phyloP scores from a whole-genome alignment of 2,888 invertebrate genomes.

The Oscheius sp. region DNA sequence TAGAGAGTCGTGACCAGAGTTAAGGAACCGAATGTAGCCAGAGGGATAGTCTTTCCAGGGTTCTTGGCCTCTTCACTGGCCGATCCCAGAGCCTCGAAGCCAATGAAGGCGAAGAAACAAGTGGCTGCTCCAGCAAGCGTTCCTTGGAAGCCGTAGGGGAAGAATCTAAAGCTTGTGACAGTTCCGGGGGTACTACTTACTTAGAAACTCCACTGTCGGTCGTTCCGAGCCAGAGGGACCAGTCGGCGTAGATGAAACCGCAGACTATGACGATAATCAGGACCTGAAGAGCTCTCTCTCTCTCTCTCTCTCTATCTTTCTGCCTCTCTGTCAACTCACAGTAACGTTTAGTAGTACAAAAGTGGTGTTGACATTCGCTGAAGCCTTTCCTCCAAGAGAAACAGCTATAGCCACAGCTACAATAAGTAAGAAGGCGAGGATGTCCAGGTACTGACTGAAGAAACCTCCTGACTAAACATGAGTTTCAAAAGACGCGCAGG shows the following conservation, averaged over 20 bases:
- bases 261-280: slow-evolving; percentile 76
- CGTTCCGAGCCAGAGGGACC: slow-evolving; percentile 81
- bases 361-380: slow-evolving; percentile 73
- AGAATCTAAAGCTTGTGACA: slow-evolving; percentile 27
- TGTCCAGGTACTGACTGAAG: slow-evolving; percentile 43
- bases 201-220: slow-evolving; percentile 41
- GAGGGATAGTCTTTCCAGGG: slow-evolving; percentile 53
- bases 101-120: slow-evolving; percentile 75
- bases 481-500: background rate
- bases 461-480: background rate
- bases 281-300: slow-evolving; percentile 56
- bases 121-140: slow-evolving; percentile 74
- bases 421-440: slow-evolving; percentile 48
- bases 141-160: slow-evolving; percentile 74
- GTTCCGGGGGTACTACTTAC: slow-evolving; percentile 5
- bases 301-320: background rate
- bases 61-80: slow-evolving; percentile 74
- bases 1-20: slow-evolving; percentile 49
- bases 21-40: slow-evolving; percentile 57
- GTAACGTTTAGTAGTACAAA: slow-evolving; percentile 70
- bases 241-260: slow-evolving; percentile 86
- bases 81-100: slow-evolving; percentile 74
- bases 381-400: slow-evolving; percentile 74
- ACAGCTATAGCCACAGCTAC: slow-evolving; percentile 57
- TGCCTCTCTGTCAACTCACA: slow-evolving; percentile 22